Evolutionary conservation across 2,113 vertebrate species (phyloP), one percentile per base, ranked within the genome.

Genomic region (Paratilapia polleni): DNA sequence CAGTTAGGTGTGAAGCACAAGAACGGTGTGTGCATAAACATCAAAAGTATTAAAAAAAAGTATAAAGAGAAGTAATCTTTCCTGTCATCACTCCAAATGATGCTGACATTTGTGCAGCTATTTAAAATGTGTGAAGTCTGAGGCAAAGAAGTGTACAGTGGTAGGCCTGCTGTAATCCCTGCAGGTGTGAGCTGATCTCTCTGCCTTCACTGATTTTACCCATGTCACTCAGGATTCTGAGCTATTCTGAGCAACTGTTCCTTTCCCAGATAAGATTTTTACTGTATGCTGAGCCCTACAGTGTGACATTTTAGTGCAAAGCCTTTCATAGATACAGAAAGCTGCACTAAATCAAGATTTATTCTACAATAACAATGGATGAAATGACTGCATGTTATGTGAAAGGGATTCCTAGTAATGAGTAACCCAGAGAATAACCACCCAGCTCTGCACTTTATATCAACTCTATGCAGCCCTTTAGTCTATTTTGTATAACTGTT

Each of bases 151-250:
- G 59, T 20, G 52, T 68, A 14, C 31, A 61, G 52, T 9, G 34
- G 60, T 20, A 20, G 87, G 26, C 38, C 31, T 41, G 54, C 41
- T 77, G 58, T 77, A 79, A 86, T 84, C 85, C 78, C 68, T 70
- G 49, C 59, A 80, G 80, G 70, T 84, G 81, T 4, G 24, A 83
- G 12, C 74, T 4, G 20, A 28, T 36, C 8, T 78, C 47, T 70
- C 64, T 83, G 64, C 56, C 62, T 77, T 78, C 31, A 19, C 52
- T 64, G 38, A 61, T 84, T 82, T 82, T 43, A 82, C 38, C 56
- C 34, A 2, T n/a, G 56, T 84, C 82, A 74, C 49, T 90, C 66
- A 75, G 31, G 49, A 78, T 70, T 34, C 14, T 1, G 34, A 78
- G 66, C 31, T 80, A 64, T 81, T 81, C 56, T 14, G 54, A 77